Conservation (phyloP, 2,797 vertebrate genomes). For the Phoxinus dragarum region DNA sequence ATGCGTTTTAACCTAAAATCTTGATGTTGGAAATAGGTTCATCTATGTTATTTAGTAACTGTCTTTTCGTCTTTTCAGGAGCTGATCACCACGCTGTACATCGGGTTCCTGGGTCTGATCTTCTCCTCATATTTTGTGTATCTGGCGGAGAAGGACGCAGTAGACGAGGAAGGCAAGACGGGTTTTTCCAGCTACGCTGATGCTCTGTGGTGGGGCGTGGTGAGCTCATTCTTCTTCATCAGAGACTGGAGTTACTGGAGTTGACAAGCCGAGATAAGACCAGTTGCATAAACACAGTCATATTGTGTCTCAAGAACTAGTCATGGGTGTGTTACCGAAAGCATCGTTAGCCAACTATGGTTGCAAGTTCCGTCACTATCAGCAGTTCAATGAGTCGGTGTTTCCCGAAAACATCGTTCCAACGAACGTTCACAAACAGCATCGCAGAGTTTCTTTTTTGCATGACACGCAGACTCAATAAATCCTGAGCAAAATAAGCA, state of each 20-base stretch:
- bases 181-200: constrained; percentile 91
- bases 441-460: too few relatives aligned
- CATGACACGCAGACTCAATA: too few relatives aligned
- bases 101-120: constrained; percentile 90
- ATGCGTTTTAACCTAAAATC: not conserved
- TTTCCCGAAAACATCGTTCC: too few relatives aligned
- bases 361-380: too few relatives aligned
- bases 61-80: constrained; percentile 76
- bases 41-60: not conserved
- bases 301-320: not conserved
- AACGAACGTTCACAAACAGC: too few relatives aligned
- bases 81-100: constrained; percentile 90
- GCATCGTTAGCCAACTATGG: too few relatives aligned
- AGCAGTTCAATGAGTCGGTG: too few relatives aligned
- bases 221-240: constrained; percentile 70
- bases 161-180: constrained; percentile 88
- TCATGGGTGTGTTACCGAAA: not conserved
- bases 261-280: not conserved
- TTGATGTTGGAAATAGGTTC: not conserved
- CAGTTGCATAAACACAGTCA: not conserved
- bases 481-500: too few relatives aligned
- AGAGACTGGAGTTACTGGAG: not conserved
- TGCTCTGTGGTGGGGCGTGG: constrained; percentile 93
- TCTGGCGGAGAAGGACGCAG: constrained; percentile 90
- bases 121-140: constrained; percentile 95